Evolutionary conservation across 2,113 vertebrate species (phyloP).

Genomic region (Melozone crissalis): DNA sequence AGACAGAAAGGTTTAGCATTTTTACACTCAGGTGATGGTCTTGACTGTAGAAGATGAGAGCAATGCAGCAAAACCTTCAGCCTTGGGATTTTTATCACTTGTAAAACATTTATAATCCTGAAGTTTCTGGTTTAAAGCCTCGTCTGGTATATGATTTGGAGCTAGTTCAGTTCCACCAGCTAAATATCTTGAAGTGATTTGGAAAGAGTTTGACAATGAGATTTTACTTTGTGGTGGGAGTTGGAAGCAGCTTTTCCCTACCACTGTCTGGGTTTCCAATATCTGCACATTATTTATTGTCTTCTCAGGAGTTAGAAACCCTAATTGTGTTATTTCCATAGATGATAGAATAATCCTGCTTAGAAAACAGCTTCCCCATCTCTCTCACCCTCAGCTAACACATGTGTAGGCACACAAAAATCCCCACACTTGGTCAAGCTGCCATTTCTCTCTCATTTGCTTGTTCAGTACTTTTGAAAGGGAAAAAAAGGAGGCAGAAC

Average conservation of each 20-base stretch:
- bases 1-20: not conserved
- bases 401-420: not conserved
- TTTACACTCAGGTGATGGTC: not conserved
- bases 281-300: not conserved
- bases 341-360: not conserved
- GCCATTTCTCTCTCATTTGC: constrained; percentile 47
- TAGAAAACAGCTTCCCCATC: not conserved
- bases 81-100: not conserved
- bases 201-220: not conserved
- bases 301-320: constrained; percentile 21
- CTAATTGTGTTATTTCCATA: not conserved
- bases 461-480: constrained; percentile 10
- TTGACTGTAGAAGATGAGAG: not conserved
- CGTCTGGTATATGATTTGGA: not conserved
- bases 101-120: not conserved
- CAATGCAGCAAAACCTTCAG: not conserved
- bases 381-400: not conserved
- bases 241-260: not conserved
- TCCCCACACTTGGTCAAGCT: not conserved
- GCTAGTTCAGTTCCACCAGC: not conserved
- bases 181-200: not conserved
- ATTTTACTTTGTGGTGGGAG: not conserved
- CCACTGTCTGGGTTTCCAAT: not conserved
- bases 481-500: constrained; percentile 12
- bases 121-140: not conserved